Base-by-base conservation (phyloP, 1,140 invertebrate genomes). In the Ceratina calcarata region DNA sequence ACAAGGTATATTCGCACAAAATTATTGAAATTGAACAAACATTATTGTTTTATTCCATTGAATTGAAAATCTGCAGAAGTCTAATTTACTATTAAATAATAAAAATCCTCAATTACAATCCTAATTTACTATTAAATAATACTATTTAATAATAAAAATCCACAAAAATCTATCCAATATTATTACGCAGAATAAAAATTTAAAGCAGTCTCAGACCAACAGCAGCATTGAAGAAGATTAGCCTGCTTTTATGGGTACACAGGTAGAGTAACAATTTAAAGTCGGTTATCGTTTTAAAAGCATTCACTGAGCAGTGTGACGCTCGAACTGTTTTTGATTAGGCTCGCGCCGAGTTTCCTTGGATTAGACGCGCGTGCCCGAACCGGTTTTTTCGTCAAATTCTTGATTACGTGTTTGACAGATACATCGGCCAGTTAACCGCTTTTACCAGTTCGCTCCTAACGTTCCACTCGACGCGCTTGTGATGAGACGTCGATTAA, bases 341-440 rank as follows among this genome's bases (percentile, higher is more conserved):
- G 37, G 27, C 45, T 45, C 55, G 3, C 45, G 53, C 22, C 24
- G 20, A 13, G 20, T 61, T 64, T 55, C 3, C 66, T 18, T 2
- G 27, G 49, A 4, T 51, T 45, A 45, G 37, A 32, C 51, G 53
- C 77, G 55, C 57, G 81, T 65, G 81, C 53, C 53, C 18, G 68
- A 84, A 84, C 70, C 55, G 81, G 81, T 81, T 83, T 84, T 66
- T 75, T 45, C 24, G 70, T 74, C 68, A 80, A 84, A 84, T 84
- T 83, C 75, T 67, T 69, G 61, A 77, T 37, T 57, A 67, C 57
- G 57, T 22, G 18, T 69, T 71, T 65, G 58, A 86, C 76, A 77
- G 57, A 66, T 74, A 84, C 32, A 68, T 58, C 68, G 10, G 64
- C 69, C 18, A 65, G 22, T 32, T 82, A 74, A 80, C 83, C 80